Conservation (phyloP, 2,797 vertebrate species). For the Falco columbarius region DNA sequence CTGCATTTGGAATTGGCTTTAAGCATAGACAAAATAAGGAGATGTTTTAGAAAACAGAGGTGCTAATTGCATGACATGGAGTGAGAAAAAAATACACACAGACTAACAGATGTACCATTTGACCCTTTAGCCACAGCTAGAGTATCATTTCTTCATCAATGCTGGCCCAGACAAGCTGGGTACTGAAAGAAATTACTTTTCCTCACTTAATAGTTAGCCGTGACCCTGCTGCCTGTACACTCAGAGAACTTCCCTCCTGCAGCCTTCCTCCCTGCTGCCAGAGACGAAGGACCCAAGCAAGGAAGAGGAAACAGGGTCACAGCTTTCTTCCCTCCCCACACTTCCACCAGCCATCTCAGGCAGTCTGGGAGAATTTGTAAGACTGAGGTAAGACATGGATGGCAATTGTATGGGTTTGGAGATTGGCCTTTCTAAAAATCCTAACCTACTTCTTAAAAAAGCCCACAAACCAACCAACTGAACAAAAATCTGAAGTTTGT, state of each 20-base stretch:
- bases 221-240: neutral
- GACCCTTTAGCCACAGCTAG: neutral
- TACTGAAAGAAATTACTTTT: neutral
- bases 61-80: neutral
- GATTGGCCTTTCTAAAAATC: neutral
- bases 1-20: neutral
- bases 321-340: neutral
- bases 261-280: no score
- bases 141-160: neutral
- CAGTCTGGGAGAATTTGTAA: neutral
- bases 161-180: neutral
- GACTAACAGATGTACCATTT: neutral
- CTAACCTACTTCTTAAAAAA: neutral
- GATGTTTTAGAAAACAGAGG: neutral
- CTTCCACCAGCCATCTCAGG: neutral
- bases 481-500: neutral
- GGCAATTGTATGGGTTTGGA: neutral
- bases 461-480: neutral
- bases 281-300: neutral
- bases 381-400: neutral
- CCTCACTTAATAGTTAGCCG: neutral
- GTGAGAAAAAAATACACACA: neutral
- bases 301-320: neutral
- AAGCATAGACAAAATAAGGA: neutral
- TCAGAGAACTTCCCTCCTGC: neutral